Conservation (phyloP, 35 echinoderm and acorn worm genomes). For the Amphiura filiformis region DNA sequence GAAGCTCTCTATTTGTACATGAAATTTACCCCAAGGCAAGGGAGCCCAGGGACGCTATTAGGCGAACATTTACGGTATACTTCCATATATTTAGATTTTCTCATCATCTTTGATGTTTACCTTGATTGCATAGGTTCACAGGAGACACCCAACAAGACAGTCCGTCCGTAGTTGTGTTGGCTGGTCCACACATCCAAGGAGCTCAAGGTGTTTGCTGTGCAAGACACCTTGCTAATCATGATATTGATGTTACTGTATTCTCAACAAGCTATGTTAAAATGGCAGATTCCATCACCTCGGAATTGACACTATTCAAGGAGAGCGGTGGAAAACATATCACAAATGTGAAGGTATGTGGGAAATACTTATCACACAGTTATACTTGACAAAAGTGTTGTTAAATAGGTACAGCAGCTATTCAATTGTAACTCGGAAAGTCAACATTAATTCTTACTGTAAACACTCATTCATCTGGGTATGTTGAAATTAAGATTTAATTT, state of each 20-base stretch:
- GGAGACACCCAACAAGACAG: background rate
- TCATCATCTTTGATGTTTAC: too few relatives aligned
- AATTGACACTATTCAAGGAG: constrained; percentile 68
- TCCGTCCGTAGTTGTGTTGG: constrained; percentile 73
- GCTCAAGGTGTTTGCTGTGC: constrained; percentile 93
- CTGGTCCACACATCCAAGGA: constrained; percentile 89
- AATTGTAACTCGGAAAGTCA: background rate
- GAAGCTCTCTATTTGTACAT: too few relatives aligned
- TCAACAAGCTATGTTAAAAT: constrained; percentile 65
- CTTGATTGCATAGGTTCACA: background rate
- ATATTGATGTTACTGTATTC: constrained; percentile 68
- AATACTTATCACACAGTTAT: too few relatives aligned
- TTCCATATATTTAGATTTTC: too few relatives aligned
- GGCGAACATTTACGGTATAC: too few relatives aligned
- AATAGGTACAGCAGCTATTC: background rate
- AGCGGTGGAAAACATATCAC: constrained; percentile 66
- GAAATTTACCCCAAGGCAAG: too few relatives aligned
- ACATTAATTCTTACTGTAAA: too few relatives aligned
- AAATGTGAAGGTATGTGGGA: constrained; percentile 54
- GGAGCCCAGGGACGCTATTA: too few relatives aligned
- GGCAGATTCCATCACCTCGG: constrained; percentile 52
- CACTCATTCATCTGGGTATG: too few relatives aligned
- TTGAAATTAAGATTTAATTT: too few relatives aligned
- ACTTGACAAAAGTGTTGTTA: background rate
- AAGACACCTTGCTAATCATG: constrained; percentile 76